Evolutionary conservation across 2,797 vertebrate genomes (phyloP).

Genomic region (Labroides dimidiatus): DNA sequence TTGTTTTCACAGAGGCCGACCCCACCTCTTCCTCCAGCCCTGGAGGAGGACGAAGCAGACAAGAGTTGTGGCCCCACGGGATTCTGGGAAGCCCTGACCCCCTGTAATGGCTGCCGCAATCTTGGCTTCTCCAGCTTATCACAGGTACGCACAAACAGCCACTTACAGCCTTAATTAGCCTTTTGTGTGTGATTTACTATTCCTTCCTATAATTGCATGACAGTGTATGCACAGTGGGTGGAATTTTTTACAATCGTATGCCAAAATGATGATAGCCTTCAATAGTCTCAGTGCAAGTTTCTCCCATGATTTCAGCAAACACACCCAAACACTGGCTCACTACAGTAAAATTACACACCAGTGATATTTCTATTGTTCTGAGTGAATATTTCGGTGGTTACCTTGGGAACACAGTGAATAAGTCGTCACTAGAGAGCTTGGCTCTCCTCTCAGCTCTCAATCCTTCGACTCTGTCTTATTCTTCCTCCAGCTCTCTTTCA

Average conservation of each 20-base stretch:
- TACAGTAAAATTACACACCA: conserved; percentile 58
- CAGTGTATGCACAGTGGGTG: background rate
- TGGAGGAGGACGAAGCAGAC: conserved; percentile 90
- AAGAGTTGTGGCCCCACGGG: conserved; percentile 92
- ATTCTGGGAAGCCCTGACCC: conserved; percentile 95
- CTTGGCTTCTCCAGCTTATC: conserved; percentile 91
- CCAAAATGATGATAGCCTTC: conserved; percentile 14
- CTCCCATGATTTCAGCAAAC: conserved; percentile 21
- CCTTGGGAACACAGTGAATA: conserved; percentile 70
- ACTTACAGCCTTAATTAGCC: background rate
- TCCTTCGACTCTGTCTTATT: conserved; percentile 1
- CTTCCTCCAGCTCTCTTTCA: conserved; percentile 1
- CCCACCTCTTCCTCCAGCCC: conserved; percentile 83
- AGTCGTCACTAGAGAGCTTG: conserved; percentile 43
- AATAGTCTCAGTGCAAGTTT: conserved; percentile 12
- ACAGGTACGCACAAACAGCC: conserved; percentile 81
- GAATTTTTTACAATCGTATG: background rate
- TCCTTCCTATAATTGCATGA: background rate
- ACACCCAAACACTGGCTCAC: background rate
- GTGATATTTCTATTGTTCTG: conserved; percentile 56
- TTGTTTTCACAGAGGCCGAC: conserved; percentile 82
- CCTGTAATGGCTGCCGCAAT: conserved; percentile 95
- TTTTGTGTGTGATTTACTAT: background rate
- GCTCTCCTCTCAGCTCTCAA: conserved; percentile 43
- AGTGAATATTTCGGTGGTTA: conserved; percentile 67